Percentiles rank a stretch among this genome's conserved stretches.
phyloP scores from a whole-genome alignment of 2,113 vertebrate genomes.

The Onychorhynchus coronatus region DNA sequence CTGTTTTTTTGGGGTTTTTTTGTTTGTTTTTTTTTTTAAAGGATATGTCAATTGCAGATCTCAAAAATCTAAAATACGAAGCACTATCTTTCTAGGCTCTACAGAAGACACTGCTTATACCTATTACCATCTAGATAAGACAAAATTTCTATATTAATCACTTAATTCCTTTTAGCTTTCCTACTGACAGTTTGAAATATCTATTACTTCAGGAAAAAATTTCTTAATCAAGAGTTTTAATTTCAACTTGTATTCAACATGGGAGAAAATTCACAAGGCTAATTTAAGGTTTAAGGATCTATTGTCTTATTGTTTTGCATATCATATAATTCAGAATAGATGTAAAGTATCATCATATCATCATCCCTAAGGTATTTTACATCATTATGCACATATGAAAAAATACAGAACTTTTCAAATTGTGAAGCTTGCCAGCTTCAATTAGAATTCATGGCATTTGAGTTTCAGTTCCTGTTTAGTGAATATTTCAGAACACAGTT shows the following conservation, averaged over 20 bases:
- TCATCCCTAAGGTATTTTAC: background rate
- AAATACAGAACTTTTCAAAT: background rate
- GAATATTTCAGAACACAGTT: background rate
- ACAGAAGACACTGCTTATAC: background rate
- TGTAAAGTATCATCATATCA: background rate
- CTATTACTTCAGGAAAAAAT: background rate
- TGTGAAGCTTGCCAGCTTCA: background rate
- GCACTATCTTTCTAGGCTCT: background rate
- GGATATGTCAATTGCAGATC: background rate
- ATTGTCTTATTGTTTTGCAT: background rate
- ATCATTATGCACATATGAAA: background rate
- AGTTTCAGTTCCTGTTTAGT: background rate
- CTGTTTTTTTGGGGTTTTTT: background rate
- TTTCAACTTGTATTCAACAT: background rate
- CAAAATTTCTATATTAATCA: background rate
- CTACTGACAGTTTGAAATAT: background rate
- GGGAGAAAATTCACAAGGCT: background rate
- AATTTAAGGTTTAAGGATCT: background rate
- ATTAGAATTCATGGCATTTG: background rate
- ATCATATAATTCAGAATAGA: background rate
- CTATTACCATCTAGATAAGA: background rate
- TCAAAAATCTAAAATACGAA: background rate
- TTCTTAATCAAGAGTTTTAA: background rate
- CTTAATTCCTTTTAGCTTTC: background rate
- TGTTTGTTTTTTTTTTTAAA: background rate